Evolutionary conservation across 1,140 invertebrate genomes (phyloP), one percentile per base, ranked within the genome.

Genomic region (Hycleus phaleratus): DNA sequence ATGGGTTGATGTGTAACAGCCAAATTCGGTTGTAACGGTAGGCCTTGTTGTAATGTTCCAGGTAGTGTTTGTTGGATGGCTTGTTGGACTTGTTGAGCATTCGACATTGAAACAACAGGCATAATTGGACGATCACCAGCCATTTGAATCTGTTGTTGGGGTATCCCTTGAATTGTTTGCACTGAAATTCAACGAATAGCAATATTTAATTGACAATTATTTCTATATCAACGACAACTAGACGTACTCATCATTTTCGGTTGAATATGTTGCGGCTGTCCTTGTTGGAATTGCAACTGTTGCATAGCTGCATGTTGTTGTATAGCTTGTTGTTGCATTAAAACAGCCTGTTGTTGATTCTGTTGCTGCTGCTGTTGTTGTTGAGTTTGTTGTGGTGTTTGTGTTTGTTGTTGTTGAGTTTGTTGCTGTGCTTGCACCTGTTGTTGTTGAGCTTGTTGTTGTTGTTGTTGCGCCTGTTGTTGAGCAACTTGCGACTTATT

Each of bases 181-280:
- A 73, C 70, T 58, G 49, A 18, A 62, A 64, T 56, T 47, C 48
- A 57, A 49, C 3, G n/a, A 12, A 58, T 43, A 8, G 7, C 49
- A 10, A 3, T 44, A 32, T 4, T 39, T 18, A 18, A 18, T 18
- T 18, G 18, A 18, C 38, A 10, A 32, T 8, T 9, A 38, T 32
- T 38, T 38, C 38, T 18, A 18, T 18, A 18, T 18, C 38, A 38
- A 9, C 6, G 10, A 32, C 32, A n/a, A 32, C 32, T 32, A 4
- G 24, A 68, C 75, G 70, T 71, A 80, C 79, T 74, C 78, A 80
- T 81, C 56, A 80, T 72, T 64, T 80, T 79, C 6, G 77, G 77
- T 62, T 81, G 79, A 51, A 80, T 77, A 66, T 81, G 80, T 60
- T 76, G 78, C 47, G 71, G 73, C 10, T 74, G 71, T 53, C 71